phyloP scores from a whole-genome alignment of 2,888 invertebrate genomes.

The Calameuta pallipes region DNA sequence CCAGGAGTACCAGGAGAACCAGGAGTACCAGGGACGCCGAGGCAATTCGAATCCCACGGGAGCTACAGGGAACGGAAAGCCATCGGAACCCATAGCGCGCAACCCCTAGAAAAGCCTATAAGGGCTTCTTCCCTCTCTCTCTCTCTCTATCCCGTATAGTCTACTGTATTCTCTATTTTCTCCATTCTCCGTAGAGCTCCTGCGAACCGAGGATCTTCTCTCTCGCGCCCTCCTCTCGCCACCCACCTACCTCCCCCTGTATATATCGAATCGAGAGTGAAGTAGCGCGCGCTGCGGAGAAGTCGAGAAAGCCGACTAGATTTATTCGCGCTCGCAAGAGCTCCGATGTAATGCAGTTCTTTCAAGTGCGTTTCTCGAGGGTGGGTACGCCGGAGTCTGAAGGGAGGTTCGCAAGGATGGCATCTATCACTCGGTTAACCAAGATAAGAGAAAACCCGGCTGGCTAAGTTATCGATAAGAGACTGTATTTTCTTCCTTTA shows the following conservation, averaged over 20 bases:
- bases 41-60: constrained; percentile 3
- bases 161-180: not conserved
- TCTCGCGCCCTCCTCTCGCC: not conserved
- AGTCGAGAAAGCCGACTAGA: constrained; percentile 39
- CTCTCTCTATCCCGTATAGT: not conserved
- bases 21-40: not conserved
- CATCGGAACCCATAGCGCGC: constrained; percentile 2
- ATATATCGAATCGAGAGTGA: constrained; percentile 11
- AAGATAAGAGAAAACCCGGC: constrained; percentile 45
- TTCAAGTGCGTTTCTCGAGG: constrained; percentile 24
- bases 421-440: constrained; percentile 54
- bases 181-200: not conserved
- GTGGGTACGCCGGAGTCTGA: constrained; percentile 13
- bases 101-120: constrained; percentile 1
- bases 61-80: constrained; percentile 1
- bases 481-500: constrained; percentile 42
- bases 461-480: constrained; percentile 49
- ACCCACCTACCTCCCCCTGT: not conserved
- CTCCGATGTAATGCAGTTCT: constrained; percentile 28
- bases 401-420: constrained; percentile 25
- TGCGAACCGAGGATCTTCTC: not conserved
- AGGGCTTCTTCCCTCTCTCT: not conserved
- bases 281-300: constrained; percentile 18
- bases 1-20: not conserved
- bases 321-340: constrained; percentile 41